Conservation (phyloP, 2,113 vertebrate genomes). For the Alligator sinensis region DNA sequence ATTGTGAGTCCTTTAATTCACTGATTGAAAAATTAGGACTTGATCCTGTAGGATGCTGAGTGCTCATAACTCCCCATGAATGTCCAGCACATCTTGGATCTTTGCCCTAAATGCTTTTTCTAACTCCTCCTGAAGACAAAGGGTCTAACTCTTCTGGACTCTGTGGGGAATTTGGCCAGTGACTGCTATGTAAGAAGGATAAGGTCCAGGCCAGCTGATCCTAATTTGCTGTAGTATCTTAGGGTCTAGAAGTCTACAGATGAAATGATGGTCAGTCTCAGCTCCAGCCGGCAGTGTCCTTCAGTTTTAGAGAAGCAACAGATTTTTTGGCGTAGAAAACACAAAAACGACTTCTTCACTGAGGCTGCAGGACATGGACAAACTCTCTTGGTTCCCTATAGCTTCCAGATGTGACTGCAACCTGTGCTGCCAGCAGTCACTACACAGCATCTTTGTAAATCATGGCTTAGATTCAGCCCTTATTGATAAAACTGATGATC, state of each 20-base stretch:
- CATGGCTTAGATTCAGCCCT: not conserved
- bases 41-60: not conserved
- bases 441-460: not conserved
- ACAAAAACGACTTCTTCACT: not conserved
- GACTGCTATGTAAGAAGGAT: constrained; percentile 9
- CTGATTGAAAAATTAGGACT: constrained; percentile 1
- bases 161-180: not conserved
- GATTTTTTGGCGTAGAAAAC: not conserved
- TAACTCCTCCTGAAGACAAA: not conserved
- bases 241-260: constrained; percentile 24
- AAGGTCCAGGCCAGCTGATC: constrained; percentile 18
- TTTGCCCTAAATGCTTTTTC: not conserved
- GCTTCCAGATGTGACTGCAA: not conserved
- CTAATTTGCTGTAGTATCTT: constrained; percentile 35
- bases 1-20: constrained; percentile 21
- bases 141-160: constrained; percentile 23
- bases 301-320: not conserved
- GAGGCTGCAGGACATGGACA: not conserved
- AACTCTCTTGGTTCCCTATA: not conserved
- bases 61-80: not conserved
- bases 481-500: not conserved
- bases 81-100: constrained; percentile 24
- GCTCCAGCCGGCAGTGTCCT: not conserved
- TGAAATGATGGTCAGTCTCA: not conserved
- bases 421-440: not conserved